Percentiles rank a stretch among this genome's conserved stretches.
These are phyloP conservation scores for Drosophila ironensis DNA, from an alignment of 1,140 invertebrate genomes.

Conservation along the genomic window DNA sequence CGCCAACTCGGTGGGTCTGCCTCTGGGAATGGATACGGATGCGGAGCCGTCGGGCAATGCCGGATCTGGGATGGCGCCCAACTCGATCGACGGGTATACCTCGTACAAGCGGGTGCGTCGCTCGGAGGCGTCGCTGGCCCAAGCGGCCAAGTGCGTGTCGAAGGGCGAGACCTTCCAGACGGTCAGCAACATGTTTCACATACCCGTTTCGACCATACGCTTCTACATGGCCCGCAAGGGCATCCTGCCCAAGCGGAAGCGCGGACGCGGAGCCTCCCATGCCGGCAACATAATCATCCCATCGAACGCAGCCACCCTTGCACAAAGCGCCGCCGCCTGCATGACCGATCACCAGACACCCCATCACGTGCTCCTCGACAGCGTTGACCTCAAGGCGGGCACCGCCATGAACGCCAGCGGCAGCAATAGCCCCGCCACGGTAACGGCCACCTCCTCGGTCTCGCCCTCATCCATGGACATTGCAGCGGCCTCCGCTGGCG, in stretches of 20 bases:
- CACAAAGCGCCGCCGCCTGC: constrained; percentile 3
- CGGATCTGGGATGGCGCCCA: constrained; percentile 49
- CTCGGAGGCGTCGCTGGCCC: constrained; percentile 88
- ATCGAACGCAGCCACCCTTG: constrained; percentile 42
- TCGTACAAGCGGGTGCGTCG: constrained; percentile 83
- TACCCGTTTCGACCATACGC: constrained; percentile 91
- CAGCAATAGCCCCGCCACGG: constrained; percentile 13
- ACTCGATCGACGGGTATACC: constrained; percentile 58
- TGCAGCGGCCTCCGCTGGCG: constrained; percentile 84
- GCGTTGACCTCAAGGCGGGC: constrained; percentile 42
- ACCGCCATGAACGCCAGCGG: constrained; percentile 29
- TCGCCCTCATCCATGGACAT: constrained; percentile 50
- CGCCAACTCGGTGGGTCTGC: constrained; percentile 16
- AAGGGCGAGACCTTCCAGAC: constrained; percentile 91
- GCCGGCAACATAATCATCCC: constrained; percentile 55
- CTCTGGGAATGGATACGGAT: constrained; percentile 57
- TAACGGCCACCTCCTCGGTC: constrained; percentile 18
- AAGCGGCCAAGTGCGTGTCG: constrained; percentile 90
- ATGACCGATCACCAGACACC: constrained; percentile 8
- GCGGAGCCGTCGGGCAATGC: constrained; percentile 55
- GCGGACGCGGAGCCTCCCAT: constrained; percentile 84
- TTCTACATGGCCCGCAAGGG: constrained; percentile 93
- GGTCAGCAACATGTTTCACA: constrained; percentile 91
- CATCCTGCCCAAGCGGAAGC: constrained; percentile 88
- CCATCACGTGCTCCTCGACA: constrained; percentile 47